Evolutionary conservation across 1,140 invertebrate genomes (phyloP), one percentile per base, ranked within the genome.

Genomic region (Theocolax elegans): DNA sequence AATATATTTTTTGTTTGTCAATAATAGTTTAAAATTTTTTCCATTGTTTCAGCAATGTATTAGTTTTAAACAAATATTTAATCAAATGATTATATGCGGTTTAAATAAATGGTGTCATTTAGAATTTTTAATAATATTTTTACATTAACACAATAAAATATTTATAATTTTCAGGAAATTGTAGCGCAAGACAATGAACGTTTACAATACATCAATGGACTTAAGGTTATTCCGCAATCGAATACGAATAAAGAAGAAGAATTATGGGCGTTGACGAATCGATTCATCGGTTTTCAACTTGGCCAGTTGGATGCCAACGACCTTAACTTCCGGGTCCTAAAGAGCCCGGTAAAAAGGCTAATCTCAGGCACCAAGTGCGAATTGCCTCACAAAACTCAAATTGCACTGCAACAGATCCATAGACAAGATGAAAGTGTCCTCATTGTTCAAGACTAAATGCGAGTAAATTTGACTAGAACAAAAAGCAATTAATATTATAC

Each of bases 151-250:
- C n/a, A n/a, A n/a, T n/a, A n/a, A n/a, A n/a, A n/a, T n/a, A n/a
- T n/a, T n/a, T n/a, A n/a, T n/a, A n/a, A n/a, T n/a, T n/a, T n/a
- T 9, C 59, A 82, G 83, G 81, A 87, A 49, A 78, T 83, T 13
- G 72, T 90, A 0, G 87, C 87, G 2, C 67, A 83, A 0, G 81
- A 91, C 75, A 73, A 72, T 15, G 79, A 86, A 63, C 88, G 83
- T 0, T 74, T 90, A 25, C 89, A 90, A 71, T 92, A 92, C 76
- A 84, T 88, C 8, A 91, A 90, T 73, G 91, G 91, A 2, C 76
- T 92, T 0, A 92, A 93, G 81, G 78, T 87, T 38, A 77, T 73
- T 46, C 75, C 74, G 74, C 88, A n/a, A 79, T 87, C 25, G 82
- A 78, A 19, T 87, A 90, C 73, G 67, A 80, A 2, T 85, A 84